A percentile compares a stretch with the other conserved stretches of the same genome.
Conservation (phyloP, 2,797 vertebrate genomes). For the Myripristis murdjan region DNA sequence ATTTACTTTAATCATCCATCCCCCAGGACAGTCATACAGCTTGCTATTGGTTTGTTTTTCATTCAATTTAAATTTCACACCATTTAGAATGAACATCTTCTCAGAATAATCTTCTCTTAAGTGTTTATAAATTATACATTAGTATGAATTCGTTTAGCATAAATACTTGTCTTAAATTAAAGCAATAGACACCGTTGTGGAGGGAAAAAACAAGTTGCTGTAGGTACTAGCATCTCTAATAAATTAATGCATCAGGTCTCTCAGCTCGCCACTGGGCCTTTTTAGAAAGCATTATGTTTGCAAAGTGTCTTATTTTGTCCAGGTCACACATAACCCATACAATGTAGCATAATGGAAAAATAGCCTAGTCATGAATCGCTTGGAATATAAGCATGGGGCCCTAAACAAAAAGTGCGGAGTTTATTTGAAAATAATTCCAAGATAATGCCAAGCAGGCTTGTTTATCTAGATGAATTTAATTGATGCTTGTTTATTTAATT, state of each 20-base stretch:
- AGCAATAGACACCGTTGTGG: slow-evolving; percentile 42
- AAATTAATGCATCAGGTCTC: slow-evolving; percentile 32
- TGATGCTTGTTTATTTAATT: too few relatives aligned
- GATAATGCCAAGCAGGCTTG: too few relatives aligned
- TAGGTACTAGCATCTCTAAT: slow-evolving; percentile 47
- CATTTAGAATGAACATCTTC: slow-evolving; percentile 69
- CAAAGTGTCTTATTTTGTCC: slow-evolving; percentile 2
- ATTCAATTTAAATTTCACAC: slow-evolving; percentile 75
- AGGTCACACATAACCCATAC: not conserved
- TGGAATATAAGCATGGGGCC: not conserved
- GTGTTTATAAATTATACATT: slow-evolving; percentile 71
- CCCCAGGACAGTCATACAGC: slow-evolving; percentile 65
- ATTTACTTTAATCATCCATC: slow-evolving; percentile 67
- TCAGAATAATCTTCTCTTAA: slow-evolving; percentile 74
- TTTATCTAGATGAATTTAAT: too few relatives aligned
- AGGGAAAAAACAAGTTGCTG: slow-evolving; percentile 33
- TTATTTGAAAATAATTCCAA: too few relatives aligned
- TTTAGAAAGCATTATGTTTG: slow-evolving; percentile 13
- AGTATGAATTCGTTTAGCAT: slow-evolving; percentile 67
- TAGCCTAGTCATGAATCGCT: not conserved
- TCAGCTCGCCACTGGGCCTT: slow-evolving; percentile 25
- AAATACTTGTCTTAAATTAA: slow-evolving; percentile 69
- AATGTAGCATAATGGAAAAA: not conserved
- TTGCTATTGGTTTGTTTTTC: slow-evolving; percentile 57
- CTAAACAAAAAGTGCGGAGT: not conserved